These are phyloP conservation scores for Lycodopsis pacificus DNA, from an alignment of 2,797 vertebrate genomes.

Conservation along the genomic window DNA sequence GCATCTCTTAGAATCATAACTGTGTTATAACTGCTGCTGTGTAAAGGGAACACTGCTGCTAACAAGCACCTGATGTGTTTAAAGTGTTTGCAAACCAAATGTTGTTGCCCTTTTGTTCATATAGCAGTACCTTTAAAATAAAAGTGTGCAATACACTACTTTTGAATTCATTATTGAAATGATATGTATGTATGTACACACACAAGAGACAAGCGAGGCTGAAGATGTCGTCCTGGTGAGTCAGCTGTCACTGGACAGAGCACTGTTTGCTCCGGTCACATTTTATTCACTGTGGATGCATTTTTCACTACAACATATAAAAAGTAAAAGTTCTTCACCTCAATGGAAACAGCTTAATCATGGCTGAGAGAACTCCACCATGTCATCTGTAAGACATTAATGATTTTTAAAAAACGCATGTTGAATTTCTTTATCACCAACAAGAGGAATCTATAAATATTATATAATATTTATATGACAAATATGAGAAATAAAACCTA, in stretches of 20 bases:
- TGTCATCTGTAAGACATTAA: not conserved
- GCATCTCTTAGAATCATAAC: too few relatives aligned
- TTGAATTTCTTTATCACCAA: not conserved
- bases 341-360: not conserved
- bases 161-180: too few relatives aligned
- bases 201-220: not conserved
- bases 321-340: not conserved
- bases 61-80: too few relatives aligned
- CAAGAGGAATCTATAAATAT: not conserved
- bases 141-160: too few relatives aligned
- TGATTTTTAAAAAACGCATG: too few relatives aligned
- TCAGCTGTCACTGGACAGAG: not conserved
- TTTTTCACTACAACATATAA: too few relatives aligned
- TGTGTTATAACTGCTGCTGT: too few relatives aligned
- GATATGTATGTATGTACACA: too few relatives aligned
- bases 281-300: not conserved
- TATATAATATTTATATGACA: not conserved
- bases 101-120: too few relatives aligned
- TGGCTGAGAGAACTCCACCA: not conserved
- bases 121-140: too few relatives aligned
- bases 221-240: conserved; percentile 3
- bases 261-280: not conserved
- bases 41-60: too few relatives aligned
- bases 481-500: not conserved
- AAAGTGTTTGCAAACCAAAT: too few relatives aligned